A percentile compares a stretch with the other conserved stretches of the same genome.
phyloP scores from a whole-genome alignment of 1,140 invertebrate genomes.

The Drosophila malerkotliana region DNA sequence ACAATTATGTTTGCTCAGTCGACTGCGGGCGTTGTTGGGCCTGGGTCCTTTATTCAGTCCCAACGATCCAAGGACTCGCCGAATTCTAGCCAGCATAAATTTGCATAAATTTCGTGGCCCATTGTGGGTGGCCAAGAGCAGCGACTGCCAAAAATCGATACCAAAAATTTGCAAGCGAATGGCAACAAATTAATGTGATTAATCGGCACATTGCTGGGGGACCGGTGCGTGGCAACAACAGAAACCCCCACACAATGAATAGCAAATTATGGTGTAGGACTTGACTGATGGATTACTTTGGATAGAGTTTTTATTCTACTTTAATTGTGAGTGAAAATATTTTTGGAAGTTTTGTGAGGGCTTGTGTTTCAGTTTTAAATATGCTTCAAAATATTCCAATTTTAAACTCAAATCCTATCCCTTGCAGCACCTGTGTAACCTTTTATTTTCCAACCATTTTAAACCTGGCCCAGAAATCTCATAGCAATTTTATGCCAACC shows the following conservation, averaged over 20 bases:
- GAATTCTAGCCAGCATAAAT: constrained; percentile 62
- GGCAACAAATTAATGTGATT: constrained; percentile 77
- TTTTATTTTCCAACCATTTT: background rate
- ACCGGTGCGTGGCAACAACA: constrained; percentile 32
- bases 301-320: no score
- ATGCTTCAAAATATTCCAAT: no score
- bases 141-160: constrained; percentile 62
- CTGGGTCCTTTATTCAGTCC: background rate
- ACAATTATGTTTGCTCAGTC: constrained; percentile 61
- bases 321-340: no score
- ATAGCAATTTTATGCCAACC: constrained; percentile 4
- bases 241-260: constrained; percentile 5
- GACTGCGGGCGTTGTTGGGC: constrained; percentile 18
- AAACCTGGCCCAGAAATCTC: constrained; percentile 21
- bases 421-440: no score
- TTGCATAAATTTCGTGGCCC: constrained; percentile 52
- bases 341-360: no score
- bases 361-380: no score
- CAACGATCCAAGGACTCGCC: constrained; percentile 2
- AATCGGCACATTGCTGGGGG: constrained; percentile 64
- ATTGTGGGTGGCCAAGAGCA: constrained; percentile 12
- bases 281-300: background rate
- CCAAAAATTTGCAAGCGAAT: constrained; percentile 34
- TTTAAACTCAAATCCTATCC: no score
- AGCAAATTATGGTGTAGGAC: background rate